Evolutionary conservation across 2,888 invertebrate genomes (phyloP).

Genomic region (Leptodirus hochenwartii): DNA sequence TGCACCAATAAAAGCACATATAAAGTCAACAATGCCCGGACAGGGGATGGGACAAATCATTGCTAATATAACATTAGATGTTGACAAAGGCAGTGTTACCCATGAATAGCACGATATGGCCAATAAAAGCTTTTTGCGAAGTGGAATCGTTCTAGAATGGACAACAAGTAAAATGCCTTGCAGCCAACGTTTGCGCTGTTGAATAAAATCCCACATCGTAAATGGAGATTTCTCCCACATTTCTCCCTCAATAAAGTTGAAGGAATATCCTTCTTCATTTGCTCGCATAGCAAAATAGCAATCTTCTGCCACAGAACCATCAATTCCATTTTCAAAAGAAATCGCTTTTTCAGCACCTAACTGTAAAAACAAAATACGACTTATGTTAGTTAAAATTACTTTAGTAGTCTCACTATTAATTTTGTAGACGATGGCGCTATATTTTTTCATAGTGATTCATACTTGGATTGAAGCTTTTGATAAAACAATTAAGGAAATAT

Average conservation of each 20-base stretch:
- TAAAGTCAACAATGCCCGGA: constrained; percentile 63
- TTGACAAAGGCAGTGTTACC: constrained; percentile 86
- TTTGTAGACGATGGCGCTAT: no score
- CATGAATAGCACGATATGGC: constrained; percentile 87
- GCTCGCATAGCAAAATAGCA: constrained; percentile 96
- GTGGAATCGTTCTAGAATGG: constrained; percentile 67
- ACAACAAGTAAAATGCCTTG: constrained; percentile 81
- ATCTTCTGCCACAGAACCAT: constrained; percentile 96
- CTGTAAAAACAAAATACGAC: constrained; percentile 31
- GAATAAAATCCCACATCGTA: constrained; percentile 84
- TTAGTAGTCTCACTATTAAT: background rate
- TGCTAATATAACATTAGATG: constrained; percentile 75
- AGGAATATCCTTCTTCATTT: constrained; percentile 73
- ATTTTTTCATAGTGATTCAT: no score
- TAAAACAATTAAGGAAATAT: no score
- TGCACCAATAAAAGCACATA: constrained; percentile 82
- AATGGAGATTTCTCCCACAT: constrained; percentile 99
- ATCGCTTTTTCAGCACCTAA: constrained; percentile 79
- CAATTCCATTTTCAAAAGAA: constrained; percentile 89
- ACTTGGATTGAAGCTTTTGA: no score
- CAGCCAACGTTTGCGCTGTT: constrained; percentile 92
- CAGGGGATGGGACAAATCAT: constrained; percentile 76
- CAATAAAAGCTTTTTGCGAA: constrained; percentile 61
- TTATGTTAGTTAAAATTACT: background rate
- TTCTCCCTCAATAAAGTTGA: constrained; percentile 93